A percentile compares a stretch with the other conserved stretches of the same genome.
phyloP scores from a whole-genome alignment of 2,113 vertebrate genomes.

The Hiodon tergisus region DNA sequence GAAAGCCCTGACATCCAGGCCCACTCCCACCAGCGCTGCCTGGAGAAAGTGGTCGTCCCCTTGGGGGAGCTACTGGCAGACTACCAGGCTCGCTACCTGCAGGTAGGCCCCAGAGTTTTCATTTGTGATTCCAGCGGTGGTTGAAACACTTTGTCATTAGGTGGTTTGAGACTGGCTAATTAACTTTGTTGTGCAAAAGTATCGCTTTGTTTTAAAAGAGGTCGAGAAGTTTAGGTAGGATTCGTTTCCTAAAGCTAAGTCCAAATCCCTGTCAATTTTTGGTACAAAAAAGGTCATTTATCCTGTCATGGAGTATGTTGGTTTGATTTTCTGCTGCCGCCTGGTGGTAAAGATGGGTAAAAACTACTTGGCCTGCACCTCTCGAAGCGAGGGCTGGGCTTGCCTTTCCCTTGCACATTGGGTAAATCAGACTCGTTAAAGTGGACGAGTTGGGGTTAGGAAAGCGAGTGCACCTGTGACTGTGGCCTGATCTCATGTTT shows the following conservation, averaged over 20 bases:
- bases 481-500: no score
- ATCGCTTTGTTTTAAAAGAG: neutral
- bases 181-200: neutral
- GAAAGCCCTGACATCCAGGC: slow-evolving; percentile 84
- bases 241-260: no score
- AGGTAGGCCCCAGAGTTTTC: slow-evolving; percentile 56
- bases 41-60: slow-evolving; percentile 87
- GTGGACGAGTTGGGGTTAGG: no score
- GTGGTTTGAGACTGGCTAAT: no score
- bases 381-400: neutral
- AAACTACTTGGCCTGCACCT: neutral
- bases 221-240: no score
- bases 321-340: slow-evolving; percentile 37
- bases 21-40: slow-evolving; percentile 76
- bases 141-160: neutral
- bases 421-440: neutral
- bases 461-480: no score
- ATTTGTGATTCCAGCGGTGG: neutral
- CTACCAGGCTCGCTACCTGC: slow-evolving; percentile 74
- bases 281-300: neutral
- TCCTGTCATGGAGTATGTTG: neutral
- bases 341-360: slow-evolving; percentile 28
- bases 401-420: neutral
- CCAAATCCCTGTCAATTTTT: neutral
- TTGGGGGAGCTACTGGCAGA: slow-evolving; percentile 70